Evolutionary conservation across 2,113 vertebrate genomes (phyloP), one percentile per base, ranked within the genome.

Genomic region (Labeo rohita): DNA sequence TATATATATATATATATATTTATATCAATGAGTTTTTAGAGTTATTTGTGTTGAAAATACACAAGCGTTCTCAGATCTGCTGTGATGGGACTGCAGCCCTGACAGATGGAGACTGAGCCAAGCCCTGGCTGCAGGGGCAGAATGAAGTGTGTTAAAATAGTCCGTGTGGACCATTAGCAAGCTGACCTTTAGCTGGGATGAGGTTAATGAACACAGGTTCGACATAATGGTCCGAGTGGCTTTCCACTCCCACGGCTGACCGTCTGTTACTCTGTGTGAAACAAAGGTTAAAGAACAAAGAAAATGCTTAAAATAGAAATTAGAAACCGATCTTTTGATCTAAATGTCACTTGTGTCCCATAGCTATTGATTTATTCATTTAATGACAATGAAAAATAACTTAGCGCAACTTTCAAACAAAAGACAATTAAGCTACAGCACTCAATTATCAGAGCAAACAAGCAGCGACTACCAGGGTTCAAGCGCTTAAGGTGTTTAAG

Each of bases 81-180:
- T 23, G 54, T 11, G 9, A 78, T 56, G 34, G 34, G 75, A 36
- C 77, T 80, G 54, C 34, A 15, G 34, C 28, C 16, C n/a, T 49
- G 43, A 80, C 59, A 65, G 18, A 28, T 47, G 36, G 54, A 28
- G 79, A 63, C 56, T 49, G 56, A 65, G 54, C 36, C 10, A 61
- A 61, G 77, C 54, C 59, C 28, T 3, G 12, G n/a, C 59, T 80
- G 43, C 54, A 45, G 36, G 49, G 21, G 21, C 21, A 9, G 36
- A 80, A 80, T 80, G 7, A 80, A 80, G 54, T 49, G 78, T 65
- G 43, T 80, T 80, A 49, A 80, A 80, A 80, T 66, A 66, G 13
- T 65, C 79, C 18, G 79, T 0, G 79, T 65, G 59, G 79, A 66
- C 79, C 79, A 65, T 80, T 66, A 80, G 7, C 43, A 80, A 28